These are phyloP conservation scores for Tupaia tana DNA, from an alignment of 2,113 vertebrate genomes.

Conservation along the genomic window DNA sequence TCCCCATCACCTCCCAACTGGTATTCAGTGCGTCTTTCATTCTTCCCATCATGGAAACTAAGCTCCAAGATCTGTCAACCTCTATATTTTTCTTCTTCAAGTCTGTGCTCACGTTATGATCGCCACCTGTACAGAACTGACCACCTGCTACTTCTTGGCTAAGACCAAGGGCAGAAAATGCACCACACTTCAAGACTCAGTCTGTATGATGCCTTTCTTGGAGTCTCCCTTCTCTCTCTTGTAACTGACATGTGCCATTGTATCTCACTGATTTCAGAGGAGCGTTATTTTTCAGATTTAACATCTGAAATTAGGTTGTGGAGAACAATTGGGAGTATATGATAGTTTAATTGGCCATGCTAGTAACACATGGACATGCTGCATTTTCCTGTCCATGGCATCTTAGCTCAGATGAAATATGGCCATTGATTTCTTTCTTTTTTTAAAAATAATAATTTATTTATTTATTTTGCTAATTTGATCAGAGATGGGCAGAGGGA, in stretches of 20 bases:
- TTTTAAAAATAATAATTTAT: no score
- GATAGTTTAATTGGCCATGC: not conserved
- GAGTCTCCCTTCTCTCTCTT: not conserved
- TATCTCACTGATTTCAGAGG: conserved; percentile 2
- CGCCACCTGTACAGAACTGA: not conserved
- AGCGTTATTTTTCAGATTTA: not conserved
- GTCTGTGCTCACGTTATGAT: not conserved
- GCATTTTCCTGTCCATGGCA: not conserved
- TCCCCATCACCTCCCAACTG: not conserved
- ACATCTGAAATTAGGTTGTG: not conserved
- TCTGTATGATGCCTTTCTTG: not conserved
- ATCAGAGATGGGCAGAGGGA: no score
- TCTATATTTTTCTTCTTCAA: not conserved
- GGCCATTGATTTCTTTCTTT: not conserved
- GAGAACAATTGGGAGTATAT: not conserved
- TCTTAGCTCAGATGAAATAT: not conserved
- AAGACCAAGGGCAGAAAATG: no score
- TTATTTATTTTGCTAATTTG: no score
- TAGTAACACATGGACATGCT: not conserved
- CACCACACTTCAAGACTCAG: not conserved
- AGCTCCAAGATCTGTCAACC: not conserved
- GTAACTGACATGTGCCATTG: not conserved
- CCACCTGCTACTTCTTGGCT: not conserved
- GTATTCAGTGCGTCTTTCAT: not conserved
- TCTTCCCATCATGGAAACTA: not conserved